Conservation (phyloP, 2,113 vertebrate genomes). For the Paracanthobrama guichenoti region DNA sequence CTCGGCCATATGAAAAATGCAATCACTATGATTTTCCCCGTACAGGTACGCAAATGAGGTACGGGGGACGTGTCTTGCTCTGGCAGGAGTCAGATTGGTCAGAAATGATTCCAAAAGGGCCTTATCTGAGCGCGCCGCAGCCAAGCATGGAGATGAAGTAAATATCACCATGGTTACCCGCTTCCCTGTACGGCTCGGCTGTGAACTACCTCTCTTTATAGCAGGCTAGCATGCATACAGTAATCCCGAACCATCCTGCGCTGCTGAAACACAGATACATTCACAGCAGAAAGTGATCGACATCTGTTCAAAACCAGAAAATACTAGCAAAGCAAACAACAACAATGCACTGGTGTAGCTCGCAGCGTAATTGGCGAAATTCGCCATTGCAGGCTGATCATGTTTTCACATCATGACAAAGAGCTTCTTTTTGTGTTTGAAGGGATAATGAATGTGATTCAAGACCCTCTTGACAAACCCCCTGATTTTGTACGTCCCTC, state of each 20-base stretch:
- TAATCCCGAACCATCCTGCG: background rate
- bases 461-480: background rate
- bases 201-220: background rate
- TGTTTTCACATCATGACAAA: conserved; percentile 18
- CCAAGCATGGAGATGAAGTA: conserved; percentile 43
- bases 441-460: conserved; percentile 11
- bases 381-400: background rate
- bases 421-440: background rate
- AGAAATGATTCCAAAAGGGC: conserved; percentile 23
- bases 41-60: conserved; percentile 15
- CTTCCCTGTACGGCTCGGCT: conserved; percentile 29
- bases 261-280: background rate
- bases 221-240: background rate
- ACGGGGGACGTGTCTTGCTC: background rate
- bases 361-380: background rate
- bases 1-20: background rate
- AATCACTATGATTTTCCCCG: conserved; percentile 25
- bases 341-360: background rate
- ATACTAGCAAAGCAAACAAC: background rate
- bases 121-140: conserved; percentile 38
- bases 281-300: background rate
- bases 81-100: background rate
- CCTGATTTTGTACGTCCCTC: conserved; percentile 6
- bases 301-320: background rate
- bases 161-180: conserved; percentile 57